Evolutionary conservation across 1,140 invertebrate genomes (phyloP), one percentile per base, ranked within the genome.

Genomic region (Rhagoletis zephyria): DNA sequence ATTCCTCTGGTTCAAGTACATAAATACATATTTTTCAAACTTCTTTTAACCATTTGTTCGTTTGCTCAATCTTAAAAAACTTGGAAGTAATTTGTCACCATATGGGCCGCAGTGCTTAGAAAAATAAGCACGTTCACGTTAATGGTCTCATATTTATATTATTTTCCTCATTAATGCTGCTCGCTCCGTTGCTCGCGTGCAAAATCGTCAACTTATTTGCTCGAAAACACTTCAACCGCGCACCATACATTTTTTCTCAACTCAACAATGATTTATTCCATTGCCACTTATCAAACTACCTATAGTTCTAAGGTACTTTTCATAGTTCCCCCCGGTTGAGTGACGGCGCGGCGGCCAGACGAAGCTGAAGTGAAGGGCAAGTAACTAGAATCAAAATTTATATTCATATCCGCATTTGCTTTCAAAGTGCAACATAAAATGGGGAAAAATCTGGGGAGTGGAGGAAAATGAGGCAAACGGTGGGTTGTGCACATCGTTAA

Each of bases 391-490:
- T 81, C 74, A n/a, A 48, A 81, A 81, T 81, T 81, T 81, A 59
- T 81, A 81, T 81, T 81, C 74, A 81, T 81, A 81, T 81, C 74
- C 48, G 74, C 74, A 81, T 81, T 81, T 81, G 74, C 74, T 48
- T 67, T 56, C 74, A 81, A 9, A 81, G 74, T 81, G 48, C 30
- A 67, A 67, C 5, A 67, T 12, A 45, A 70, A 51, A 59, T 56
- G 6, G n/a, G 51, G 48, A 56, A 59, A 81, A 7, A 30, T 30
- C 30, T 30, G 30, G 30, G 30, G 30, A 30, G 48, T 16, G 51
- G 74, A n/a, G 74, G 7, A 19, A 30, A 51, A 81, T 4, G 56
- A 14, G 7, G 19, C 7, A 59, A 10, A 74, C 16, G n/a, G 51
- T 7, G n/a, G 51, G n/a, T 48, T 19, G 48, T 19, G 16, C 51